These are phyloP conservation scores for Clostera curtula DNA, from an alignment of 2,888 invertebrate species.

Conservation along the genomic window DNA sequence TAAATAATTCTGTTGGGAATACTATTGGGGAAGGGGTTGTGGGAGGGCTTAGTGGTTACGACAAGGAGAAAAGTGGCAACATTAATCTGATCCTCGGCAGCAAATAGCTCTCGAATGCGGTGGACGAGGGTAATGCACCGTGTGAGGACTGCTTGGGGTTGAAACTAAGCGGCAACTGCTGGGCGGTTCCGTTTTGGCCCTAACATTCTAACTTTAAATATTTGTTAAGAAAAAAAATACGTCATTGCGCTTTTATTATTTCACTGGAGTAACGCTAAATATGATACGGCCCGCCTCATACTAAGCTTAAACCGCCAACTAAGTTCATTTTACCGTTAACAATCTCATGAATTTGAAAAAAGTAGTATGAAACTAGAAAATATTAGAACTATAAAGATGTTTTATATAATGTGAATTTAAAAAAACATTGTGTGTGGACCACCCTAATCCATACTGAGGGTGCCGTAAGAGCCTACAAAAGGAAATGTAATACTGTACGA, in stretches of 20 bases:
- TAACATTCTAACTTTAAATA: background rate
- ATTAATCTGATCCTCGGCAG: constrained; percentile 69
- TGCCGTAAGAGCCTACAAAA: too few species aligned
- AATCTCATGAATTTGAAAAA: too few species aligned
- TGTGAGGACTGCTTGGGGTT: constrained; percentile 56
- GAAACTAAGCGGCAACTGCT: constrained; percentile 49
- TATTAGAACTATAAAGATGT: too few species aligned
- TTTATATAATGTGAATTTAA: too few species aligned
- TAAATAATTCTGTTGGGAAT: constrained; percentile 19
- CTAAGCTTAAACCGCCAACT: too few species aligned
- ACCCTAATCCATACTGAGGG: too few species aligned
- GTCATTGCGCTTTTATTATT: background rate
- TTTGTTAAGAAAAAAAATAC: background rate
- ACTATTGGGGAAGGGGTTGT: constrained; percentile 26
- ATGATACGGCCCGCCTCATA: too few species aligned
- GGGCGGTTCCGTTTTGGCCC: constrained; percentile 25
- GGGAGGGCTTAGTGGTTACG: constrained; percentile 46
- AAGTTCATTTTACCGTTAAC: too few species aligned
- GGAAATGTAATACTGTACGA: too few species aligned
- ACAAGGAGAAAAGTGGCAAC: constrained; percentile 69
- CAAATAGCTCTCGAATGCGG: constrained; percentile 67
- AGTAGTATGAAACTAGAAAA: too few species aligned
- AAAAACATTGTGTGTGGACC: too few species aligned
- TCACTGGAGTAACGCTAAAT: too few species aligned
- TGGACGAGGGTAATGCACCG: constrained; percentile 67